Evolutionary conservation across 2,888 invertebrate species (phyloP), one percentile per base, ranked within the genome.

Genomic region (Siphlonurus alternatus): DNA sequence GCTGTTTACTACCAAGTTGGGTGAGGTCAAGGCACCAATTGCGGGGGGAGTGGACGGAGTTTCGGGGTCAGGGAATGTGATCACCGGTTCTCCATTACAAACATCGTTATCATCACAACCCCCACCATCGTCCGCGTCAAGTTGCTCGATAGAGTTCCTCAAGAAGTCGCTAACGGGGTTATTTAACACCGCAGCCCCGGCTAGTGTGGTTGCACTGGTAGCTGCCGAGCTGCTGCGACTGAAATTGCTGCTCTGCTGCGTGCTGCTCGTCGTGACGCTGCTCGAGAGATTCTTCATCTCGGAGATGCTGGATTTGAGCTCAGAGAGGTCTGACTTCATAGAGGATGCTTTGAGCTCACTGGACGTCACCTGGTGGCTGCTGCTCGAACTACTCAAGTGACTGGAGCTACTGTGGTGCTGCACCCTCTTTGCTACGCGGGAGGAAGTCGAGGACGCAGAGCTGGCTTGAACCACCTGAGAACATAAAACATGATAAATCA

Each of bases 341-440:
- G 87, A 87, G 73, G 86, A 87, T 68, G 89, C 86, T 78, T 89
- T 89, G 80, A 87, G 84, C 79, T 89, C 89, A 71, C 86, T 84
- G 67, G 76, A 75, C 71, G 82, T 79, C 64, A 80, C 78, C 24
- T 66, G 66, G 60, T 67, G 67, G 61, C 53, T 25, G 59, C 56
- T 56, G 63, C 19, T 54, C 56, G 56, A 56, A 18, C 62, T 62
- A 24, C 24, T 24, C 23, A n/a, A 23, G 22, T 15, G 2, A 15
- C 38, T 38, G 51, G 19, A 53, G 53, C 25, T 62, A 23, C 23
- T 25, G 24, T 25, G 25, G 59, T 63, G 63, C 25, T 61, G 61
- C 59, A 60, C 61, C 53, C 61, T 38, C 24, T 60, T 61, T 2
- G 61, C 64, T 19, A 60, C 61, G 23, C 61, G 51, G 5, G 60